Evolutionary conservation across 2,888 invertebrate genomes (phyloP), one percentile per base, ranked within the genome.

Genomic region (Acleris holmiana): DNA sequence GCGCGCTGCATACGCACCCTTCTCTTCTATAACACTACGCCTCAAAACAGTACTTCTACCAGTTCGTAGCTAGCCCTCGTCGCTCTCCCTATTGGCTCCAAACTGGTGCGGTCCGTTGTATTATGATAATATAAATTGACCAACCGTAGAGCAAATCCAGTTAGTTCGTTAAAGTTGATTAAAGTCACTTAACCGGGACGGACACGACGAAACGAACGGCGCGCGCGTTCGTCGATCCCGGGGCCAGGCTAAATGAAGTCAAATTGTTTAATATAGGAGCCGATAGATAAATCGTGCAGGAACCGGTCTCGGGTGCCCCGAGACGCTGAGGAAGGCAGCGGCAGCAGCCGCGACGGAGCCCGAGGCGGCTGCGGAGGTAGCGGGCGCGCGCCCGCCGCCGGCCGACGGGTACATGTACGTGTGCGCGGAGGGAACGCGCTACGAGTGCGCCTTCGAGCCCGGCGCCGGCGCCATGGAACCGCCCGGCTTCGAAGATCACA

Each of bases 401-500:
- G 74, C 88, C 85, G 89, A 85, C 79, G 83, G 83, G 77, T 91
- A 82, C 85, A 92, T 92, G 91, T 92, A 86, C 89, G 90, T 91
- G 82, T 90, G 90, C 85, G 89, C 86, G 69, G 89, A 86, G 70
- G 76, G 79, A 67, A 80, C 85, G 75, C 86, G 91, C 67, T 91
- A 89, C 83, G 90, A 91, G 76, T 90, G 89, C 82, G 77, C 85
- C 75, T 89, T 85, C 82, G 91, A 90, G 74, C 79, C 85, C 50
- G 73, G 73, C 51, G 71, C 67, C 49, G 69, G 89, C 87, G 35
- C 35, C 35, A 86, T 97, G 96, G 96, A 96, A 85, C 95, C 94
- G 77, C 90, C 93, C 35, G 85, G 90, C 69, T 95, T 97, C 87
- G 97, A 97, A 82, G 97, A 97, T 81, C 95, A 96, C 77, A 95